phyloP scores from a whole-genome alignment of 2,113 vertebrate genomes.

The Tragelaphus strepsiceros region DNA sequence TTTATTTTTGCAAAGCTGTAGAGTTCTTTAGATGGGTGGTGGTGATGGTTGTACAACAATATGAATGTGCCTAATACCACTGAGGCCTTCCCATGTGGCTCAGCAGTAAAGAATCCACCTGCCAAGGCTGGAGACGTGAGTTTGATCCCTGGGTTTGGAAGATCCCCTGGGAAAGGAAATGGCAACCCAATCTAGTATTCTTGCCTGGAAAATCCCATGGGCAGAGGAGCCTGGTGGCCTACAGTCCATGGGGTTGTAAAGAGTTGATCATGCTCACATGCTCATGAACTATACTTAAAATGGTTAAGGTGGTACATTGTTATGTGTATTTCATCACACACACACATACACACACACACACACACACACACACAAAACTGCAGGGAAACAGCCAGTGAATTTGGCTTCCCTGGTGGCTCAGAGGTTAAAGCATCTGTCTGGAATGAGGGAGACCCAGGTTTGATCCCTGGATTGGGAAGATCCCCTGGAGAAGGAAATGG shows the following conservation, averaged over 20 bases:
- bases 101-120: neutral
- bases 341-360: too few relatives aligned
- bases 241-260: neutral
- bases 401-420: too few relatives aligned
- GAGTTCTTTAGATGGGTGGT: neutral
- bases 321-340: neutral
- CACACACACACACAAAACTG: too few relatives aligned
- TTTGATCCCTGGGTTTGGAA: neutral
- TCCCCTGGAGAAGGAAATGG: too few relatives aligned
- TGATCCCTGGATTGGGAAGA: too few relatives aligned
- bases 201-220: neutral
- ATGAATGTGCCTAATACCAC: neutral
- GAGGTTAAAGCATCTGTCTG: too few relatives aligned
- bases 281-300: constrained; percentile 15
- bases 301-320: neutral
- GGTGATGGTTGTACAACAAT: neutral
- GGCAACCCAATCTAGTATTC: neutral
- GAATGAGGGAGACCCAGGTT: too few relatives aligned
- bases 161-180: neutral
- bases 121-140: neutral
- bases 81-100: neutral
- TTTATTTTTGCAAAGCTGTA: neutral
- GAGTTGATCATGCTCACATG: neutral
- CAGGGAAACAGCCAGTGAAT: neutral
- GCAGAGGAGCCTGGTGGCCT: neutral